Conservation (phyloP, 1,140 invertebrate genomes). For the Nephila pilipes region DNA sequence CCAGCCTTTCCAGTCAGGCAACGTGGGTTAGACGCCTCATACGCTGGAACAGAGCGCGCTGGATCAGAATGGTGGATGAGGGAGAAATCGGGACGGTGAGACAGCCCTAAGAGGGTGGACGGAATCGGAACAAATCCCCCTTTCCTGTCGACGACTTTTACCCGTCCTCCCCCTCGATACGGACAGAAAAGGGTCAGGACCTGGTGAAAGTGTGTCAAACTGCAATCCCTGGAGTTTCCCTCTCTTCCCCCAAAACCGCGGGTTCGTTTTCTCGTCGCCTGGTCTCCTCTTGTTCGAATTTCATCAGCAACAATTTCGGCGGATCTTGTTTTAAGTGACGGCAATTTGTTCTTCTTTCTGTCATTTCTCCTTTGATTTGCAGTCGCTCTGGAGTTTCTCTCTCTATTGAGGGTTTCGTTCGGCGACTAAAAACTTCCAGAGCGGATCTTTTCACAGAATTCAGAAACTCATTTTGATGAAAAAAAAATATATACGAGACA, state of each 20-base stretch:
- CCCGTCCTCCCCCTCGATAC: not conserved
- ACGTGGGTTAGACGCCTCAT: slow-evolving; percentile 37
- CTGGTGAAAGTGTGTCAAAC: slow-evolving; percentile 24
- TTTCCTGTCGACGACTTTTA: not conserved
- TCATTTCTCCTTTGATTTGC: too few relatives aligned
- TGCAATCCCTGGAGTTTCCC: not conserved
- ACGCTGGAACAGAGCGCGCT: not conserved
- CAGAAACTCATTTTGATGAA: too few relatives aligned
- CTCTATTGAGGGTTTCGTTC: too few relatives aligned
- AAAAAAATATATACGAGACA: too few relatives aligned
- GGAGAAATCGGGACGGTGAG: not conserved
- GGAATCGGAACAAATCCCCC: slow-evolving; percentile 5
- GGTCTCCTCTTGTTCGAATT: not conserved
- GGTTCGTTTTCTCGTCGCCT: not conserved
- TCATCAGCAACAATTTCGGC: not conserved
- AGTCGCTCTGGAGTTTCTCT: too few relatives aligned
- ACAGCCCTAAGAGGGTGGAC: slow-evolving; percentile 1
- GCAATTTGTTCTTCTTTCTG: too few relatives aligned
- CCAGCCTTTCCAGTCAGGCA: slow-evolving; percentile 8
- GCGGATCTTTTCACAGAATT: too few relatives aligned
- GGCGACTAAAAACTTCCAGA: too few relatives aligned
- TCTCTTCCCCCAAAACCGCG: not conserved
- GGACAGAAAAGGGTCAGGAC: slow-evolving; percentile 19
- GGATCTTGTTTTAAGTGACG: not conserved
- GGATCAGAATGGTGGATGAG: slow-evolving; percentile 6